Conservation (phyloP, 2,888 invertebrate genomes). For the Cyclophora punctaria region DNA sequence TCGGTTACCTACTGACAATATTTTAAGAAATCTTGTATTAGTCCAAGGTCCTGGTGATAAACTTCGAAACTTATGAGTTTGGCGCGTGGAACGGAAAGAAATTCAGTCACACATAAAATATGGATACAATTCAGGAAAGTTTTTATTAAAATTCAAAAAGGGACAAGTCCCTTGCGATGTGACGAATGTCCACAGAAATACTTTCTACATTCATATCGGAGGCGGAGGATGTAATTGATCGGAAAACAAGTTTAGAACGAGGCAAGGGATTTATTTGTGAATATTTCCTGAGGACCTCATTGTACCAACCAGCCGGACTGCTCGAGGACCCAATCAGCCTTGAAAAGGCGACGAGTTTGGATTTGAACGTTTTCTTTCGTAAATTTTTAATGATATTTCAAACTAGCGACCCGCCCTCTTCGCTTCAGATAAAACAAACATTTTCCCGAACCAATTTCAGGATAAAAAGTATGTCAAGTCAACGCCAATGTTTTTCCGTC, state of each 20-base stretch:
- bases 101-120: constrained; percentile 20
- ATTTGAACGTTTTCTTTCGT: too few relatives aligned
- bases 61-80: constrained; percentile 4
- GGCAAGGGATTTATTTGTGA: constrained; percentile 7
- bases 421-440: too few relatives aligned
- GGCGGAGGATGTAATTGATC: constrained; percentile 26
- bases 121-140: constrained; percentile 18
- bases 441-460: too few relatives aligned
- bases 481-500: too few relatives aligned
- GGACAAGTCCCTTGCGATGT: constrained; percentile 18
- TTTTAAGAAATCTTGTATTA: constrained; percentile 1
- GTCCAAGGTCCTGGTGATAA: background rate
- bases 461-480: too few relatives aligned
- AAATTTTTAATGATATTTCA: too few relatives aligned
- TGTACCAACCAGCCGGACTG: too few relatives aligned
- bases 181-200: constrained; percentile 17
- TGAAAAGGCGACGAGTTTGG: too few relatives aligned
- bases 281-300: constrained; percentile 1
- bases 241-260: constrained; percentile 17
- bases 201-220: constrained; percentile 18
- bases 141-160: constrained; percentile 22
- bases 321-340: too few relatives aligned
- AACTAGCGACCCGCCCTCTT: too few relatives aligned
- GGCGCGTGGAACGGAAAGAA: constrained; percentile 5
- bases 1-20: too few relatives aligned